These are phyloP conservation scores for Cephus sareptanus DNA, from an alignment of 2,888 invertebrate species.

Conservation along the genomic window DNA sequence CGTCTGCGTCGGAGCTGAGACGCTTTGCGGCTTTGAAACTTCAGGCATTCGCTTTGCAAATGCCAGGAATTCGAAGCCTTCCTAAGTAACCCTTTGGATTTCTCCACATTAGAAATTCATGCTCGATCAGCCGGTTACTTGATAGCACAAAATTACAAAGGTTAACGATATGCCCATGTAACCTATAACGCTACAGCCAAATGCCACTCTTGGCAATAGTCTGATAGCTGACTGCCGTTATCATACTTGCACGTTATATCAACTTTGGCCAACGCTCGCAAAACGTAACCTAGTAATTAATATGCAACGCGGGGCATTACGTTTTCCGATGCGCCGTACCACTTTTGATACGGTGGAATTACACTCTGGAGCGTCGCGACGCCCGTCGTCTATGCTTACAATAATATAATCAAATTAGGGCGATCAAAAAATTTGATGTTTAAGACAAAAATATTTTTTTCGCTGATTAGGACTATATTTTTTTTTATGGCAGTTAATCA, in stretches of 20 bases:
- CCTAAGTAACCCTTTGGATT: neutral
- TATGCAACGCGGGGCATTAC: neutral
- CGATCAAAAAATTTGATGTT: neutral
- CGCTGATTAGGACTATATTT: neutral
- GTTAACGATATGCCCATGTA: neutral
- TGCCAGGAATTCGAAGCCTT: neutral
- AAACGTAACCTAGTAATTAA: slow-evolving; percentile 5
- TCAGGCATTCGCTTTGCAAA: neutral
- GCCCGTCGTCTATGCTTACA: neutral
- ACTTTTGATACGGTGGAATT: neutral
- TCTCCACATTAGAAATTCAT: neutral
- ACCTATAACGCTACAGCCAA: slow-evolving; percentile 2
- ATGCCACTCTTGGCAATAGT: slow-evolving; percentile 5
- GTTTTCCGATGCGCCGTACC: neutral
- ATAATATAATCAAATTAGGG: neutral
- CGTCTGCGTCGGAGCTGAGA: neutral
- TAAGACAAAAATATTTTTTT: neutral
- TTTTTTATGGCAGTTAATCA: neutral
- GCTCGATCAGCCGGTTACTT: neutral
- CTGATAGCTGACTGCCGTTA: neutral
- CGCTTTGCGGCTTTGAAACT: neutral
- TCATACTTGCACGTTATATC: neutral
- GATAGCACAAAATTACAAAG: neutral
- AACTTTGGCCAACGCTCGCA: neutral
- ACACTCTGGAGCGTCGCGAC: neutral